Evolutionary conservation across 1,140 invertebrate genomes (phyloP), one percentile per base, ranked within the genome.

Genomic region (Brachionus calyciflorus): DNA sequence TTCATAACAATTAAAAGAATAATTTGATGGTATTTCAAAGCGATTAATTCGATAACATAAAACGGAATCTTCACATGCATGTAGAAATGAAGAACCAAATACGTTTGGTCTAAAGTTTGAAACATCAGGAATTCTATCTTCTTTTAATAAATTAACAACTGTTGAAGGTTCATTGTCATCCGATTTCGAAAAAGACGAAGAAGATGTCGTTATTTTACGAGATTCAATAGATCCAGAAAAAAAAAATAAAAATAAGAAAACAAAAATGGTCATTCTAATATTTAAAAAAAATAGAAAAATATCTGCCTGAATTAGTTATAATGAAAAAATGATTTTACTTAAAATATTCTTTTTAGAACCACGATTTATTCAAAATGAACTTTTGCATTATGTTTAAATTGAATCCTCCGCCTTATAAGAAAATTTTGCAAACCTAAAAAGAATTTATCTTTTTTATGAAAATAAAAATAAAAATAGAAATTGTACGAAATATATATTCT

Each of bases 1-100:
- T 55, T 55, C 51, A 21, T 55, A 26, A 55, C 51, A 55, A 55
- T 55, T 55, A 55, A 55, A 55, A 55, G 51, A 5, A 55, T 24
- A 55, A 55, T 55, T 55, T 4, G 24, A 26, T 24, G 51, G 19
- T 7, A 55, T 55, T 26, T 55, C 51, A 55, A 55, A 30, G 26
- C 51, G 51, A 55, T 55, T 26, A 55, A 55, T 55, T 19, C 33
- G 33, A 37, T 37, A 37, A 9, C 33, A 37, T 9, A 37, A 37
- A 37, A 37, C 33, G 4, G 33, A 37, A 37, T 37, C 33, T 37
- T 37, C 33, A 37, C 33, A 37, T 5, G 33, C 33, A 37, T 37
- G 33, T 5, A 37, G 33, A 9, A 37, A 37, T 5, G 33, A 5
- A 37, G 51, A 19, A 55, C 51, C 51, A 55, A 55, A 55, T 24